These are phyloP conservation scores for Brachionus calyciflorus DNA, from an alignment of 1,140 invertebrate species.

Conservation along the genomic window DNA sequence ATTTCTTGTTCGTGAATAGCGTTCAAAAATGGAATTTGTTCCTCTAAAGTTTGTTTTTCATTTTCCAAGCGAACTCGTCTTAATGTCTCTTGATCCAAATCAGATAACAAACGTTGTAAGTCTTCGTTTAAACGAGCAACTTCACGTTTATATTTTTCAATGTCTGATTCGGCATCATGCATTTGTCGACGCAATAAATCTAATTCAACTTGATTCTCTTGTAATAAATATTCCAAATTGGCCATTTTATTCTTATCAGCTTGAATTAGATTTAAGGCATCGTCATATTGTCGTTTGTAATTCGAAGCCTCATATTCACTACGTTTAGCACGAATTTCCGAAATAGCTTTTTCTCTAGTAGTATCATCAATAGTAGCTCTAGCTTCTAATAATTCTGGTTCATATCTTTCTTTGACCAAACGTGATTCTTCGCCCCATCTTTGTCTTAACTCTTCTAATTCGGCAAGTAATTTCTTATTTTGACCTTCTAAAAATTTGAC, in stretches of 20 bases:
- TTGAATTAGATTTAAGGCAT: background rate
- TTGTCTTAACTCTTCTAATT: slow-evolving; percentile 22
- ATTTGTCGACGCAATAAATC: slow-evolving; percentile 21
- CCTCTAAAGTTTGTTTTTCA: slow-evolving; percentile 62
- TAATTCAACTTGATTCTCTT: slow-evolving; percentile 45
- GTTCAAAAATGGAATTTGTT: slow-evolving; percentile 61
- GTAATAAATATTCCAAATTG: slow-evolving; percentile 15
- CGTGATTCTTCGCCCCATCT: slow-evolving; percentile 41
- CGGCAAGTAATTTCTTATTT: slow-evolving; percentile 34
- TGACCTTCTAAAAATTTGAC: slow-evolving; percentile 45
- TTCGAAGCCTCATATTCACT: slow-evolving; percentile 31
- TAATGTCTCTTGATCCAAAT: slow-evolving; percentile 60
- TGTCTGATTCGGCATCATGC: background rate
- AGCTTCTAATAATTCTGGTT: slow-evolving; percentile 43
- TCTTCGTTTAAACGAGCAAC: slow-evolving; percentile 49
- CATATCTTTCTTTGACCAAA: background rate
- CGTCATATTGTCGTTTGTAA: slow-evolving; percentile 39
- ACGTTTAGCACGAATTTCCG: slow-evolving; percentile 45
- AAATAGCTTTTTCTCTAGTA: slow-evolving; percentile 21
- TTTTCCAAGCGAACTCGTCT: slow-evolving; percentile 60
- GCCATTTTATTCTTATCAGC: slow-evolving; percentile 27
- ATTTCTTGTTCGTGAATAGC: slow-evolving; percentile 49
- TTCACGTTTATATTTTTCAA: slow-evolving; percentile 47
- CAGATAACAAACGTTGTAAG: slow-evolving; percentile 52
- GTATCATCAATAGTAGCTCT: slow-evolving; percentile 26